Conservation (phyloP, 2,797 vertebrate species). For the Peromyscus melanophrys region DNA sequence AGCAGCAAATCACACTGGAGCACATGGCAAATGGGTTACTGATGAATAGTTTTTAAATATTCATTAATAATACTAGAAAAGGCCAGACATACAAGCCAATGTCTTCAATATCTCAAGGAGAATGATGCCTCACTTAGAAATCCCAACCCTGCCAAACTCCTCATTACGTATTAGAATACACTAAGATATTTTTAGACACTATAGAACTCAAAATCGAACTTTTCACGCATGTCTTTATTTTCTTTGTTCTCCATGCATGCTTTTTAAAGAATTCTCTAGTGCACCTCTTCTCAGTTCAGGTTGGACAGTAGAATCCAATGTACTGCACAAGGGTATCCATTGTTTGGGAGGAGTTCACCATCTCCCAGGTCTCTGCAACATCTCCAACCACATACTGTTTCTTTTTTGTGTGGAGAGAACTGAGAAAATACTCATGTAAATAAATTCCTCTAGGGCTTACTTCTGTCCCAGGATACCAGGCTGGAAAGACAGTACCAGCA, state of each 20-base stretch:
- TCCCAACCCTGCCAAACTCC: not conserved
- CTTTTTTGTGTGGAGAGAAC: not conserved
- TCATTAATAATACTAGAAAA: not conserved
- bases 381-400: not conserved
- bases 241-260: not conserved
- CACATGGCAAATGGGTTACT: not conserved
- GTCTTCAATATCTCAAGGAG: conserved; percentile 20
- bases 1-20: not conserved
- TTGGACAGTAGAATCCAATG: conserved; percentile 23
- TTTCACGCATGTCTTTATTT: conserved; percentile 20
- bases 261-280: conserved; percentile 52
- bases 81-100: not conserved
- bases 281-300: not conserved
- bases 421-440: conserved; percentile 44
- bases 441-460: conserved; percentile 25
- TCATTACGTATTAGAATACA: not conserved
- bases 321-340: not conserved
- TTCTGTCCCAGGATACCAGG: not conserved
- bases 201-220: conserved; percentile 23
- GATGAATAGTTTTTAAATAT: not conserved
- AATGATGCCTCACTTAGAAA: conserved; percentile 23
- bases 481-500: not conserved
- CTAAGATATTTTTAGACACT: conserved; percentile 25
- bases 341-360: not conserved
- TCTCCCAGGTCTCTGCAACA: not conserved